Conservation (phyloP, 2,888 invertebrate species). For the Onchidella celtica region DNA sequence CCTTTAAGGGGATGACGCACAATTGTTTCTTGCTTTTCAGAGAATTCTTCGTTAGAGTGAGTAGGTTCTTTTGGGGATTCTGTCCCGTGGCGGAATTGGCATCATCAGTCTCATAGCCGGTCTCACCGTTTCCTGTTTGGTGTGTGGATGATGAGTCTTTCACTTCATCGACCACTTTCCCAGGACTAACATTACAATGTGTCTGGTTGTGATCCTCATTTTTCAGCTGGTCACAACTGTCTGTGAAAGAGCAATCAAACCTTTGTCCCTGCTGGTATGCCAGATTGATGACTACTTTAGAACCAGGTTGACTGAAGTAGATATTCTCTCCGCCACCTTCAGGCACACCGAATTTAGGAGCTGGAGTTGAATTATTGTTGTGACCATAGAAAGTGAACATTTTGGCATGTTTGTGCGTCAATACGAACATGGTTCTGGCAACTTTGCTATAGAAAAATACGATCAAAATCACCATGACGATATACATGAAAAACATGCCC, state of each 20-base stretch:
- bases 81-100: neutral
- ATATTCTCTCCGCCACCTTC: neutral
- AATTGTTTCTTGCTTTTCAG: slow-evolving; percentile 21
- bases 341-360: neutral
- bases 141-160: no score
- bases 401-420: slow-evolving; percentile 24
- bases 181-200: no score
- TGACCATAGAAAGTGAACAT: slow-evolving; percentile 22
- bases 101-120: slow-evolving; percentile 2
- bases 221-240: neutral
- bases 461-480: slow-evolving; percentile 28
- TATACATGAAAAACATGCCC: neutral
- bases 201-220: neutral
- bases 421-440: slow-evolving; percentile 23
- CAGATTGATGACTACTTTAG: neutral
- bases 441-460: slow-evolving; percentile 35
- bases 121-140: neutral
- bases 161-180: no score
- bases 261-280: neutral
- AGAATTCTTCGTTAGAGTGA: slow-evolving; percentile 33
- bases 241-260: neutral
- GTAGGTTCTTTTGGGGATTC: neutral
- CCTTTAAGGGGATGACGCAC: slow-evolving; percentile 34
- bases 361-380: slow-evolving; percentile 5
- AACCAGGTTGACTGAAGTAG: neutral